Evolutionary conservation across 2,113 vertebrate species (phyloP).

Genomic region (Apus apus): DNA sequence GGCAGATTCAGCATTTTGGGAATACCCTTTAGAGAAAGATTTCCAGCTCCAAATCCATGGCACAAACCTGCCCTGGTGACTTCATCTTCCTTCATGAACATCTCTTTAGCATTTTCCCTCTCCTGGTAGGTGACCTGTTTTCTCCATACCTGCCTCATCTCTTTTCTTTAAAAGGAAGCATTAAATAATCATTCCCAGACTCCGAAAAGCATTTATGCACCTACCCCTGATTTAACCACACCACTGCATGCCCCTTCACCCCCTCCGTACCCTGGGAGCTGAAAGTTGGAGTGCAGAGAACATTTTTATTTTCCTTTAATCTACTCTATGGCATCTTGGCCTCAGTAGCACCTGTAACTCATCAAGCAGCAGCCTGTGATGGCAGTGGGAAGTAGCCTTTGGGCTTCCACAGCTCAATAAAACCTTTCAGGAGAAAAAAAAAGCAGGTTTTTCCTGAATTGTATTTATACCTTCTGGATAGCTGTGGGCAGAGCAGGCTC

Average conservation of each 20-base stretch:
- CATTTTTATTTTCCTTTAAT: background rate
- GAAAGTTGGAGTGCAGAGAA: background rate
- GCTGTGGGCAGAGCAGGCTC: background rate
- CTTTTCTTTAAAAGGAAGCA: background rate
- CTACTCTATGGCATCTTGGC: background rate
- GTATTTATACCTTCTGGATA: background rate
- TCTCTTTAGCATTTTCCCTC: background rate
- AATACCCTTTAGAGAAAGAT: background rate
- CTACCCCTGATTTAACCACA: background rate
- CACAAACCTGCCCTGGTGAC: background rate
- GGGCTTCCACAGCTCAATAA: background rate
- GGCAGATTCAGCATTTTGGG: background rate
- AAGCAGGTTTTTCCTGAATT: background rate
- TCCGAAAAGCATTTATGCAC: background rate
- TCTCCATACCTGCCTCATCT: background rate
- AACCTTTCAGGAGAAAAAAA: background rate
- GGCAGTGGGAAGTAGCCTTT: background rate
- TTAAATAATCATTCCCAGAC: background rate
- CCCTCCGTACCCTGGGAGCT: fast-evolving
- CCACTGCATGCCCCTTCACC: background rate
- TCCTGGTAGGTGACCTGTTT: background rate
- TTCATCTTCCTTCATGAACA: background rate
- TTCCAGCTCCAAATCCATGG: background rate
- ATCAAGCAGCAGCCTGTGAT: background rate
- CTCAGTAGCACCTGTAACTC: background rate